Base-by-base conservation (phyloP, 2,113 vertebrate species). In the Crotophaga sulcirostris region DNA sequence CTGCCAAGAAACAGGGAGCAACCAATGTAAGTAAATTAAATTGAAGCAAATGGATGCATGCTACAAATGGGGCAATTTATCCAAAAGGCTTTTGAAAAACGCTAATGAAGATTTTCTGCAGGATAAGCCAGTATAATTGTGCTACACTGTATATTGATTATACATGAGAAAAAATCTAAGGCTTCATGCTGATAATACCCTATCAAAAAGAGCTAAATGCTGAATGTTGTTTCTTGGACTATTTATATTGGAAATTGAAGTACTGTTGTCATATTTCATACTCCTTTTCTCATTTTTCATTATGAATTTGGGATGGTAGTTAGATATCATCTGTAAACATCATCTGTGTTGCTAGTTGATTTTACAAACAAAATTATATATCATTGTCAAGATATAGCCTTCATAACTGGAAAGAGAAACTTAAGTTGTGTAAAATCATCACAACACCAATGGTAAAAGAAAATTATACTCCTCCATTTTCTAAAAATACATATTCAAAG, bases 131-230 rank as follows among this genome's bases (percentile, higher is more conserved):
- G 63, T 84, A 69, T 96, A 92, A 96, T 97, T 96, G 69, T 58
- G 45, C 49, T 95, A 18, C 68, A 83, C 72, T 84, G 58, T 82
- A 82, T 95, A 97, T 96, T 97, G 97, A 97, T 97, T 95, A 84
- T 76, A 40, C 54, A 92, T 89, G 38, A 94, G 62, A 84, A 79
- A 84, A 97, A 97, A 95, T 93, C 60, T 80, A 88, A 97, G 94
- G 93, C 51, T 95, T 95, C 94, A 87, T 80, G 78, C 40, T 91
- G 94, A 84, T 96, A 93, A 79, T 83, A 79, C 31, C 34, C 89
- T 94, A 86, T 95, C 84, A 96, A 84, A 79, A 94, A 96, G 93
- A 31, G 66, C 74, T 96, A 89, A 93, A 79, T 78, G 63, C 74
- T 96, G 87, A 93, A 79, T 78, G 66, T 89, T 94, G 49, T 83